Conservation (phyloP, 1,140 invertebrate species). For the Hyles vespertilio region DNA sequence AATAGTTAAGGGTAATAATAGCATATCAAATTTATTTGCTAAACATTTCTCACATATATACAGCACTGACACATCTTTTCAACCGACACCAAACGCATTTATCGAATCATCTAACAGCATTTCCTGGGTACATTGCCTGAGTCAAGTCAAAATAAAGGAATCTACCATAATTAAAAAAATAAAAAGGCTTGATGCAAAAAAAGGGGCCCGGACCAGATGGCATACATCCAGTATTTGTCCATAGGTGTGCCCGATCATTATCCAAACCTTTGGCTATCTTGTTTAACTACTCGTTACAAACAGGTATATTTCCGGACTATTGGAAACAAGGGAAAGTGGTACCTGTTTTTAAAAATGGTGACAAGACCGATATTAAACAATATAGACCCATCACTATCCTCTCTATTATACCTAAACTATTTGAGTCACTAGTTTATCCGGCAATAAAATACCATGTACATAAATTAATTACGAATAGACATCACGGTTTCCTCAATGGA, state of each 20-base stretch:
- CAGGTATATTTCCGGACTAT: slow-evolving; percentile 18
- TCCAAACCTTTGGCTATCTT: slow-evolving; percentile 13
- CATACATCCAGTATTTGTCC: slow-evolving; percentile 10
- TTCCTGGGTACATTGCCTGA: no score
- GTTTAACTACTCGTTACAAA: slow-evolving; percentile 16
- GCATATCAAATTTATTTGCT: no score
- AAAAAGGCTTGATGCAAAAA: slow-evolving; percentile 7
- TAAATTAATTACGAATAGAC: slow-evolving; percentile 2
- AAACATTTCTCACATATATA: no score
- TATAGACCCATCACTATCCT: slow-evolving; percentile 33
- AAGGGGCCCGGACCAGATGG: slow-evolving; percentile 14
- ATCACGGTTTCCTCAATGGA: slow-evolving; percentile 16
- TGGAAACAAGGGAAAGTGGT: slow-evolving; percentile 29
- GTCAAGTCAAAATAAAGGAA: no score
- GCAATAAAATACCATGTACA: slow-evolving; percentile 6
- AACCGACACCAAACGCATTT: no score
- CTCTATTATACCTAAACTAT: slow-evolving; percentile 22
- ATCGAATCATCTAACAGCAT: no score
- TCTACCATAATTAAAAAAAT: no score
- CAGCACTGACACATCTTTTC: no score
- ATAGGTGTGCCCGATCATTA: slow-evolving; percentile 4
- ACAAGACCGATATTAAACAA: slow-evolving; percentile 17
- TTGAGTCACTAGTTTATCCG: slow-evolving; percentile 19
- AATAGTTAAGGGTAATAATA: no score
- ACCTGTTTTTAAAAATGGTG: slow-evolving; percentile 26